These are phyloP conservation scores for Drosophila asahinai DNA, from an alignment of 1,140 invertebrate genomes.

Conservation along the genomic window DNA sequence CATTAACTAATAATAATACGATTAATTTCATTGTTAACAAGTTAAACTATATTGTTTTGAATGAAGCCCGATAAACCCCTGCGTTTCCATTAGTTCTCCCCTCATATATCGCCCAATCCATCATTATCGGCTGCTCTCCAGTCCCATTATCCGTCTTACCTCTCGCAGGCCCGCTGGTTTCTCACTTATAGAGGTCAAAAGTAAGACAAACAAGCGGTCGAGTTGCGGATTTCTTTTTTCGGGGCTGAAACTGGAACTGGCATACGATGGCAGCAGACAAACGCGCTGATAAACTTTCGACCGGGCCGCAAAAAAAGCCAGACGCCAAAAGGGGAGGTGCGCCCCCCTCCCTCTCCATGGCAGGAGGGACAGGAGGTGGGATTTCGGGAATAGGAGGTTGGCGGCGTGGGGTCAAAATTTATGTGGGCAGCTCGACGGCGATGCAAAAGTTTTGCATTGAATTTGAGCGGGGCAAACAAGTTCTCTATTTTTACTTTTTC, in stretches of 20 bases:
- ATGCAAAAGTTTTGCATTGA: slow-evolving; percentile 82
- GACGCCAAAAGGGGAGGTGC: slow-evolving; percentile 20
- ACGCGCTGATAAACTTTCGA: slow-evolving; percentile 77
- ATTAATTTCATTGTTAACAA: no score
- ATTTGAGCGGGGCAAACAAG: slow-evolving; percentile 81
- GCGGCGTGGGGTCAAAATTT: slow-evolving; percentile 52
- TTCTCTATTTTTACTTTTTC: slow-evolving; percentile 59
- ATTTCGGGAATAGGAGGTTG: slow-evolving; percentile 1
- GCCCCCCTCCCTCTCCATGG: neutral
- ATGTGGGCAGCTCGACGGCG: slow-evolving; percentile 74
- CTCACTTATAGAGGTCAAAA: slow-evolving; percentile 79
- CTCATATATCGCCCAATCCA: slow-evolving; percentile 46
- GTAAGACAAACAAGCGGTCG: slow-evolving; percentile 81
- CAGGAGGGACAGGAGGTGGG: neutral
- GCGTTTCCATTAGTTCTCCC: neutral
- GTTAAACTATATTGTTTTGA: neutral
- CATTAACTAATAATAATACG: no score
- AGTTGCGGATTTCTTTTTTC: slow-evolving; percentile 39
- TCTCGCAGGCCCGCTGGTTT: slow-evolving; percentile 21
- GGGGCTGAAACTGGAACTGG: slow-evolving; percentile 40
- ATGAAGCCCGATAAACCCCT: no score
- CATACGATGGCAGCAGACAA: slow-evolving; percentile 58
- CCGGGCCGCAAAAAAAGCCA: slow-evolving; percentile 52
- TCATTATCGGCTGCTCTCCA: slow-evolving; percentile 64
- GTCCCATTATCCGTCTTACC: slow-evolving; percentile 1